Evolutionary conservation across 2,888 invertebrate genomes (phyloP).

Genomic region (Drosophila mettleri): DNA sequence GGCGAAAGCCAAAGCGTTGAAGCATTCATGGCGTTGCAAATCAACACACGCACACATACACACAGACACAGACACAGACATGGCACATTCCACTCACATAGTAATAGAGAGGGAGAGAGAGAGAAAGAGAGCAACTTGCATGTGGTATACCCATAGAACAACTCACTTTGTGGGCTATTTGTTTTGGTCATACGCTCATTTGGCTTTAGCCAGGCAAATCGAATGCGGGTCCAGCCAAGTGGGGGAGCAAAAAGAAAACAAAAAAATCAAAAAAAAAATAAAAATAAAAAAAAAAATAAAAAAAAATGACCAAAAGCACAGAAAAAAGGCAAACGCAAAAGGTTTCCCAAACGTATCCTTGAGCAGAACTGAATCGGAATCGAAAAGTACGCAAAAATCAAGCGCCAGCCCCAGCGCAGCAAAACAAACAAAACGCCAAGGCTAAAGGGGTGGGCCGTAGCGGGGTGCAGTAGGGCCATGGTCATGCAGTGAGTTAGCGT

Average conservation of each 20-base stretch:
- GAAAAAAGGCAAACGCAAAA: slow-evolving; percentile 49
- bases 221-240: slow-evolving; percentile 44
- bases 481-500: neutral
- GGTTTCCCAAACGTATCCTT: slow-evolving; percentile 63
- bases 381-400: slow-evolving; percentile 68
- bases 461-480: no score
- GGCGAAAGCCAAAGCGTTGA: slow-evolving; percentile 65
- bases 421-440: slow-evolving; percentile 52
- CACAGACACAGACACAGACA: slow-evolving; percentile 19
- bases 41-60: slow-evolving; percentile 53
- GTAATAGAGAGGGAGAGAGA: no score
- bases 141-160: slow-evolving; percentile 62
- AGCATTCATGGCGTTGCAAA: slow-evolving; percentile 77
- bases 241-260: slow-evolving; percentile 7
- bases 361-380: slow-evolving; percentile 36
- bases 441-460: neutral
- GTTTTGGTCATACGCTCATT: slow-evolving; percentile 80
- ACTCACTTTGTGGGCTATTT: slow-evolving; percentile 80
- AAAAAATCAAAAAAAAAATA: slow-evolving; percentile 9
- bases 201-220: slow-evolving; percentile 62
- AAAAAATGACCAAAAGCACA: no score
- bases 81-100: no score
- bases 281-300: neutral
- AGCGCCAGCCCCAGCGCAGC: slow-evolving; percentile 48
- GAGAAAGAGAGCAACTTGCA: slow-evolving; percentile 39